Evolutionary conservation across 2,113 vertebrate species (phyloP).

Genomic region (Ondatra zibethicus): DNA sequence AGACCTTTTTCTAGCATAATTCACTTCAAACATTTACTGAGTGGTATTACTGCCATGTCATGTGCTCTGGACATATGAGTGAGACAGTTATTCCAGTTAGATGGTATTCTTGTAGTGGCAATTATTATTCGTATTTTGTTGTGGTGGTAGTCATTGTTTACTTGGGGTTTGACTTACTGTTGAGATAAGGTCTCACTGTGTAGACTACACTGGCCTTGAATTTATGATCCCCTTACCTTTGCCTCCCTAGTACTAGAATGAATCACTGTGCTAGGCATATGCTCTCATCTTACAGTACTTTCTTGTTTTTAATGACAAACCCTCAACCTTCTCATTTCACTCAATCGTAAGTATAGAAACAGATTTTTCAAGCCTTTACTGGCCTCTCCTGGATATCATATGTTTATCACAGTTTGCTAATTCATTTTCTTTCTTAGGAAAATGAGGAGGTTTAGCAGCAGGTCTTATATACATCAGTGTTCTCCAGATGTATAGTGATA

Average conservation of each 20-base stretch:
- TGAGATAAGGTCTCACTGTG: not conserved
- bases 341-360: not conserved
- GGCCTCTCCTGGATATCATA: not conserved
- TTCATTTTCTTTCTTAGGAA: conserved; percentile 48
- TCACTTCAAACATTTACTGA: conserved; percentile 42
- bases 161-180: not conserved
- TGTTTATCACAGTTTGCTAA: conserved; percentile 40
- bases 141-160: not conserved
- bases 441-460: conserved; percentile 50
- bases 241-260: not conserved
- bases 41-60: not conserved
- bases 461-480: not conserved
- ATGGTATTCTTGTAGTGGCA: not conserved
- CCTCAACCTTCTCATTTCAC: conserved; percentile 41
- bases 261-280: not conserved
- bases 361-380: conserved; percentile 14
- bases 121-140: not conserved
- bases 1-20: not conserved
- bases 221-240: not conserved
- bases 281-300: not conserved
- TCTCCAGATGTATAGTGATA: not conserved
- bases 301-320: conserved; percentile 40
- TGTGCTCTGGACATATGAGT: not conserved
- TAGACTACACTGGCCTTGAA: not conserved
- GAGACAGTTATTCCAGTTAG: not conserved